Percentiles rank a stretch among this genome's conserved stretches.
Evolutionary conservation across 2,888 invertebrate species (phyloP).

Genomic region (Saturnia pavonia): DNA sequence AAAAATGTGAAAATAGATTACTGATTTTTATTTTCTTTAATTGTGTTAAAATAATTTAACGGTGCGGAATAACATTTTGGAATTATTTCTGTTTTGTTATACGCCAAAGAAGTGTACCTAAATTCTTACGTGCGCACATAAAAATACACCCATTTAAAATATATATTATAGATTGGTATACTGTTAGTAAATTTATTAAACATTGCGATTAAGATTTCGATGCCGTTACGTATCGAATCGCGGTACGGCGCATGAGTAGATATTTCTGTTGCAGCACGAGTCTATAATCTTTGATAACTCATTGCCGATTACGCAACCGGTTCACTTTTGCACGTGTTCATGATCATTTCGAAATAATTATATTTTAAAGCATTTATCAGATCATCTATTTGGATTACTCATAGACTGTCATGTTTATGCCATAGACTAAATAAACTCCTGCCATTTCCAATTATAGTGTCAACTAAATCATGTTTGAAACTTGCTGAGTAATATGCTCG

Average conservation of each 20-base stretch:
- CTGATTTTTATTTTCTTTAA: too few relatives aligned
- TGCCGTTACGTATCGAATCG: neutral
- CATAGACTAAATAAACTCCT: neutral
- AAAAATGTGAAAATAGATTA: too few relatives aligned
- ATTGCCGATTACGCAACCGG: constrained; percentile 59
- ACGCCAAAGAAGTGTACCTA: too few relatives aligned
- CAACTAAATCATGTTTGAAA: neutral
- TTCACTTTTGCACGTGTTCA: constrained; percentile 71
- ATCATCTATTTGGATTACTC: neutral
- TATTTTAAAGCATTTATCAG: neutral
- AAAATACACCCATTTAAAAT: too few relatives aligned
- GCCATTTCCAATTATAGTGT: neutral
- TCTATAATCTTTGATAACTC: constrained; percentile 14
- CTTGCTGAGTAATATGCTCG: neutral
- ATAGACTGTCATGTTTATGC: neutral
- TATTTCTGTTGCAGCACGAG: constrained; percentile 58
- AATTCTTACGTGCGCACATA: too few relatives aligned
- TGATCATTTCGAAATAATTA: constrained; percentile 60
- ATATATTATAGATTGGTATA: neutral
- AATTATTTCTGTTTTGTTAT: too few relatives aligned
- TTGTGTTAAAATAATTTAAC: too few relatives aligned
- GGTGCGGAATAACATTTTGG: too few relatives aligned
- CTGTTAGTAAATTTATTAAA: neutral
- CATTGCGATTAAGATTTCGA: neutral
- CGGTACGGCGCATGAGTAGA: constrained; percentile 43